A percentile compares a stretch with the other conserved stretches of the same genome.
These are phyloP conservation scores for Eremophila alpestris DNA, from an alignment of 2,797 vertebrate genomes.

Conservation along the genomic window DNA sequence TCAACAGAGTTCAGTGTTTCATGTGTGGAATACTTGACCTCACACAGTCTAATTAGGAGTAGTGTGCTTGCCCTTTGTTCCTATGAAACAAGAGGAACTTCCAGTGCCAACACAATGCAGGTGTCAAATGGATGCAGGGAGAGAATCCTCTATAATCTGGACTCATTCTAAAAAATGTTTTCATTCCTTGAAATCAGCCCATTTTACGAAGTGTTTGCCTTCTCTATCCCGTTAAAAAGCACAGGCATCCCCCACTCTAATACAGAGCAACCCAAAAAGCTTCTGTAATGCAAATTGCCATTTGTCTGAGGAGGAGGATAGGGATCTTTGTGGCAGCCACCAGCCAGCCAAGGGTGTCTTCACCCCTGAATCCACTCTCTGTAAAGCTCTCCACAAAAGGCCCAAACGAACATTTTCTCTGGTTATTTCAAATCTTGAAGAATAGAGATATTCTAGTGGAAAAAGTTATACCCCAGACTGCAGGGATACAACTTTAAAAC, in stretches of 20 bases:
- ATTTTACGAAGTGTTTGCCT: not conserved
- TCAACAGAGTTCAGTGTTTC: not conserved
- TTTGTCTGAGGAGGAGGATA: not conserved
- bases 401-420: not conserved
- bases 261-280: not conserved
- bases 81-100: not conserved
- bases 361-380: not conserved
- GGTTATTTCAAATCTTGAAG: not conserved
- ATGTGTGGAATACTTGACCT: not conserved
- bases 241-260: not conserved
- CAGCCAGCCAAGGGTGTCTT: not conserved
- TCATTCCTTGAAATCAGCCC: not conserved
- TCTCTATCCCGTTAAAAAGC: not conserved
- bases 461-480: not conserved
- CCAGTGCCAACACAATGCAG: not conserved
- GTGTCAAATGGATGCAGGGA: not conserved
- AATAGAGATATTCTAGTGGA: not conserved
- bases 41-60: not conserved
- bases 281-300: constrained; percentile 45
- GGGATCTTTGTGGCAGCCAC: not conserved
- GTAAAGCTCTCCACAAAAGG: constrained; percentile 3
- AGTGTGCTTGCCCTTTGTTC: not conserved
- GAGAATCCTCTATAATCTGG: not conserved
- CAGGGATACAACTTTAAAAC: not conserved
- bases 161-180: not conserved